Evolutionary conservation across 1,140 invertebrate species (phyloP).

Genomic region (Onthophagus taurus): DNA sequence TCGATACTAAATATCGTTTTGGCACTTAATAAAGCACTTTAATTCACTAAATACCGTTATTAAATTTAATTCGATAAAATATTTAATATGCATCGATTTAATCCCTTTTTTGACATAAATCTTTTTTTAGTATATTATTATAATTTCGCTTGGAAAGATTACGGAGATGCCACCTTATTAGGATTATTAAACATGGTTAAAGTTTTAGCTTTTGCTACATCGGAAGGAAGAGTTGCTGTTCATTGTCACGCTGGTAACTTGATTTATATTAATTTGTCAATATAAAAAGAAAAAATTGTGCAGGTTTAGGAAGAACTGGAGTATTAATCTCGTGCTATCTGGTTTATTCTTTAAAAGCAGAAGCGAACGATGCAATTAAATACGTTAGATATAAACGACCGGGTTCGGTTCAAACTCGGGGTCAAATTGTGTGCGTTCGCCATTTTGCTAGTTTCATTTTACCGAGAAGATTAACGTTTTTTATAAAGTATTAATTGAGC

Average conservation of each 20-base stretch:
- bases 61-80: too few relatives aligned
- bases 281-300: constrained; percentile 24
- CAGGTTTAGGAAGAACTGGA: constrained; percentile 73
- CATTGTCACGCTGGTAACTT: constrained; percentile 80
- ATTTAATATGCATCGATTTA: too few relatives aligned
- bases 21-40: too few relatives aligned
- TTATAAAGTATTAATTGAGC: constrained; percentile 42
- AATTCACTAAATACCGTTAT: too few relatives aligned
- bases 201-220: constrained; percentile 73
- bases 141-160: constrained; percentile 80
- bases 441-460: constrained; percentile 75
- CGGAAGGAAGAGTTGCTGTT: constrained; percentile 75
- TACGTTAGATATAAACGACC: constrained; percentile 71
- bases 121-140: constrained; percentile 67
- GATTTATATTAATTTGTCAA: constrained; percentile 1
- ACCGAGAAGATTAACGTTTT: constrained; percentile 69
- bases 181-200: constrained; percentile 79
- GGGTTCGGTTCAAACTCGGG: constrained; percentile 69
- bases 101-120: not conserved
- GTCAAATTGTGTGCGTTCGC: constrained; percentile 71
- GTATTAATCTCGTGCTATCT: constrained; percentile 81
- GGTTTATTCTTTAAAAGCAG: constrained; percentile 65
- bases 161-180: constrained; percentile 64
- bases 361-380: constrained; percentile 70
- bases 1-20: too few relatives aligned